phyloP scores from a whole-genome alignment of 1,140 invertebrate species.

The Nasonia vitripennis region DNA sequence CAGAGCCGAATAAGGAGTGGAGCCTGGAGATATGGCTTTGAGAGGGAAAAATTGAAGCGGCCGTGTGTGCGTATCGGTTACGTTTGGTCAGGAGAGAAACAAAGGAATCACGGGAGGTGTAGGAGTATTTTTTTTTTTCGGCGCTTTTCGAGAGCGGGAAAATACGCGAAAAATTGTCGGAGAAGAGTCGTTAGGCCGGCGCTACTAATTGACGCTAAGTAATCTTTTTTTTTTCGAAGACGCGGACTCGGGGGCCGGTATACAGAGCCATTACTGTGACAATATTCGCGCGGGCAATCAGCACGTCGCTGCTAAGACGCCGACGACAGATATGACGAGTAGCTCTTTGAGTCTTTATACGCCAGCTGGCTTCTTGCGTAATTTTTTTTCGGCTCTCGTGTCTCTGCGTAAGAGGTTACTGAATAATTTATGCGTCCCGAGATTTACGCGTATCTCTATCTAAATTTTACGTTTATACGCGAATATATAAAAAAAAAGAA shows the following conservation, averaged over 20 bases:
- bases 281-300: conserved; percentile 68
- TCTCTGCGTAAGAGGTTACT: no score
- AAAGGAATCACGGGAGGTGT: neutral
- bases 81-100: neutral
- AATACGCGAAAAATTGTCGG: neutral
- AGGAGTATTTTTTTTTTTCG: neutral
- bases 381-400: neutral
- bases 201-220: conserved; percentile 67
- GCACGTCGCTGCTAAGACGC: conserved; percentile 60
- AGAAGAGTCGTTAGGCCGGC: conserved; percentile 47
- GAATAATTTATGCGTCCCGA: no score
- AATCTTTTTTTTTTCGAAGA: conserved; percentile 64
- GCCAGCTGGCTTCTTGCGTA: neutral
- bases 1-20: neutral
- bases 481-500: no score
- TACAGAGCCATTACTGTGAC: conserved; percentile 66
- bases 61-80: neutral
- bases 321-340: neutral
- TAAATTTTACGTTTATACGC: no score
- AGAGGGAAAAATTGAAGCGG: neutral
- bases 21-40: conserved; percentile 29
- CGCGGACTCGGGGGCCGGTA: conserved; percentile 1
- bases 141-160: neutral
- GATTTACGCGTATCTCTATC: no score
- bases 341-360: neutral